Base-by-base conservation (phyloP, 2,113 vertebrate genomes). In the Notarius quadriscutis region DNA sequence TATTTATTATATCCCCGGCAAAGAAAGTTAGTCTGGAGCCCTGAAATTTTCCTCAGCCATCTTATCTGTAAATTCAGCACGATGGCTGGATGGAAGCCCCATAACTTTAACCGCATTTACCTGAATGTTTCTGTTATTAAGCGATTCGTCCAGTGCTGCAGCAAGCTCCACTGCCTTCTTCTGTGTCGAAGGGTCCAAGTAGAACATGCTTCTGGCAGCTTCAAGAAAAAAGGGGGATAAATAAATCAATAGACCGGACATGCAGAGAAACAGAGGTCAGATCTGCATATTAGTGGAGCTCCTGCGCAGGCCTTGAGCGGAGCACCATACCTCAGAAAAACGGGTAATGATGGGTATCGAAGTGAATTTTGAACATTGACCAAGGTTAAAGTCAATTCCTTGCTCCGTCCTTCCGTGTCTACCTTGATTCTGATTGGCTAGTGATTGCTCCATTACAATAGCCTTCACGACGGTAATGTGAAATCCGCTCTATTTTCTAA, bases 191-290 rank as follows among this genome's bases (percentile, higher is more conserved):
- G 96, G 91, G 90, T 99, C 98, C 94, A 99, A 95, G 91, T 97
- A 97, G 92, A 95, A 97, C 94, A 99, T 97, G 97, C 98, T 99
- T 96, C 98, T 99, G 93, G 98, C 98, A 96, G 96, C 97, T 98
- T 90, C 14, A n/a, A 27, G 15, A 30, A 6, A 20, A 15, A 4
- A 78, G 2, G 0, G 34, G 58, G 22, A 22, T 41, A 4, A 34
- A 34, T 34, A 2, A 41, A 41, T 4, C 3, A 41, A 41, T 4
- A 41, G 41, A 41, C 41, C 4, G 2, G 22, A 78, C 63, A 85
- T 1, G 20, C 22, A 4, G n/a, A 50, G 22, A 78, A 57, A 34
- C 9, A n/a, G 2, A 15, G 11, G 27, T 41, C 58, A 65, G 60
- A n/a, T 9, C 55, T 8, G n/a, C 3, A 41, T 41, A 41, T 4